Evolutionary conservation across 2,797 vertebrate genomes (phyloP), one percentile per base, ranked within the genome.

Genomic region (Petrocephalus schoutedeni): DNA sequence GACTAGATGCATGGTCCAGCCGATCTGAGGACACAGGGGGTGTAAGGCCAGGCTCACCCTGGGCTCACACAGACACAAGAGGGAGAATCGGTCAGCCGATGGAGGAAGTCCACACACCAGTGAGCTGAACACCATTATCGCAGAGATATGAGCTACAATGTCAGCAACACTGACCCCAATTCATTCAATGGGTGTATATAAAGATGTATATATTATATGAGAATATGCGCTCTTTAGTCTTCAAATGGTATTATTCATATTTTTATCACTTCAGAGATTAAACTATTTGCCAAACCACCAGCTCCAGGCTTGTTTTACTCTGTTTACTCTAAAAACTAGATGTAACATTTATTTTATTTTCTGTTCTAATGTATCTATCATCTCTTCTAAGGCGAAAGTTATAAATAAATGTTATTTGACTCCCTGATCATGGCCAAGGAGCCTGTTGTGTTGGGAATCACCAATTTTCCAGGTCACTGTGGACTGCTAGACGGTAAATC

Each of bases 401-500:
- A 67, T 32, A 32, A 32, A 32, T 32, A 67, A 32, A 32, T 67
- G 28, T 32, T 32, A 67, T 32, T 28, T 67, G 12, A 67, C 23
- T 67, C 23, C 23, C 9, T 67, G 23, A 28, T 28, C 59, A 61
- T 64, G 59, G 21, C 12, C 23, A 67, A 67, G 28, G 61, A 67
- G 23, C 28, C 61, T 84, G 53, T 71, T 77, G 19, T 57, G 45
- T 82, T 36, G 6, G 8, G 41, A n/a, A 7, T 41, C n/a, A 67
- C 2, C 74, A 19, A 49, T 41, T 85, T 54, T 57, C 23, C 83
- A 23, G 49, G 49, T 54, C 5, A 32, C 23, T 28, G 53, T 5
- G 51, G 54, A 87, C 32, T 67, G 36, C 86, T 59, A 53, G 49
- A 87, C n/a, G 41, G 87, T 89, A 87, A 87, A 90, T 90, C 83